phyloP scores from a whole-genome alignment of 2,113 vertebrate species.

The Rhagologus leucostigma region DNA sequence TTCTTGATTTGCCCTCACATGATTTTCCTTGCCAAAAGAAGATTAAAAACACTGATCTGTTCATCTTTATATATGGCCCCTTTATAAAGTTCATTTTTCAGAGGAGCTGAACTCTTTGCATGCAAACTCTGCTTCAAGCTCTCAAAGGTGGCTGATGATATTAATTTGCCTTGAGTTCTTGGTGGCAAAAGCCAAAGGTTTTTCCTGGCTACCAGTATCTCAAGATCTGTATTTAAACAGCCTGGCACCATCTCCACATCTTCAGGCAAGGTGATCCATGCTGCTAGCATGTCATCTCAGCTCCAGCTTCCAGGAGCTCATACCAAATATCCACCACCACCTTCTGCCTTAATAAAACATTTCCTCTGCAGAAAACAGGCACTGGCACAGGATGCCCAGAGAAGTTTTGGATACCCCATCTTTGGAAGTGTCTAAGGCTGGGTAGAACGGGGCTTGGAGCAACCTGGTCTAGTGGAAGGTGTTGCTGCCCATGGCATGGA shows the following conservation, averaged over 20 bases:
- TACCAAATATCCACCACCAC: background rate
- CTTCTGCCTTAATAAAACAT: background rate
- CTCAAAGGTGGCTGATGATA: background rate
- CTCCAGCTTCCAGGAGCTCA: background rate
- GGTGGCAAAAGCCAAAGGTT: background rate
- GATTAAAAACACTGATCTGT: background rate
- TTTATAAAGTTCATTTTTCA: background rate
- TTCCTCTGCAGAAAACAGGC: background rate
- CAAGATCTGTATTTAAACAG: background rate
- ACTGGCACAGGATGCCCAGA: background rate
- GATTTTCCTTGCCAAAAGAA: background rate
- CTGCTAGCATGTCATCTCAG: background rate
- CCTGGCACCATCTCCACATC: no score
- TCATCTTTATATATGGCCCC: rapidly evolving
- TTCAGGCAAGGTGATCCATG: background rate
- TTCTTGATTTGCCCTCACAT: background rate
- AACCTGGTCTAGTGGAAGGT: background rate
- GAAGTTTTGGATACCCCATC: background rate
- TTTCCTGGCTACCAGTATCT: background rate
- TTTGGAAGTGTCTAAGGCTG: background rate
- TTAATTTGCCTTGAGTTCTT: background rate
- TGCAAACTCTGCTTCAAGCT: background rate
- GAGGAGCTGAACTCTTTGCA: background rate
- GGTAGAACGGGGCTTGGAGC: background rate
- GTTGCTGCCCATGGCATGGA: background rate